phyloP scores from a whole-genome alignment of 1,140 invertebrate genomes.

The Centruroides vittatus region DNA sequence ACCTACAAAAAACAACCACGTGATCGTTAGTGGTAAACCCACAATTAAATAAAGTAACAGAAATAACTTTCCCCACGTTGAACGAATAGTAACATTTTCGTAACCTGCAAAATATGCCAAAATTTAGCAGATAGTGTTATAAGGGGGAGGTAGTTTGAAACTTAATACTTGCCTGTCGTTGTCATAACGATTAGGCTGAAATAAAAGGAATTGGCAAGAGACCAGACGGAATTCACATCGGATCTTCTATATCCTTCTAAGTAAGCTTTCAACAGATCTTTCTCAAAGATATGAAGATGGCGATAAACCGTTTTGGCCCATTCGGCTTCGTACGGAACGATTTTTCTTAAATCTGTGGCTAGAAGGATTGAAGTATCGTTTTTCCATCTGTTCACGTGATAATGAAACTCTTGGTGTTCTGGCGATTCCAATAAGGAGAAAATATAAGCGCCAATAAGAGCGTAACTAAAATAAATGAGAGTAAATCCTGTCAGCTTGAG shows the following conservation, averaged over 20 bases:
- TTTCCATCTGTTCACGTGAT: slow-evolving; percentile 2
- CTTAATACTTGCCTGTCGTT: slow-evolving; percentile 3
- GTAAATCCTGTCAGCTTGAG: not conserved
- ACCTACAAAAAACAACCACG: not conserved
- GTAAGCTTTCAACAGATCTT: slow-evolving; percentile 3
- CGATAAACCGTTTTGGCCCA: slow-evolving; percentile 7
- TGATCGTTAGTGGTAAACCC: not conserved
- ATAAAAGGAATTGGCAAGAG: not conserved
- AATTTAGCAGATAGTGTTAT: not conserved
- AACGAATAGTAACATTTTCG: slow-evolving; percentile 3
- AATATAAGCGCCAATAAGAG: not conserved
- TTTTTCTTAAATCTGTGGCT: slow-evolving; percentile 10
- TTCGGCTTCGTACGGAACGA: slow-evolving; percentile 1
- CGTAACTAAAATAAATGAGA: not conserved
- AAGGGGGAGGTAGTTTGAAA: not conserved
- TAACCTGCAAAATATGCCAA: slow-evolving; percentile 2
- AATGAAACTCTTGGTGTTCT: not conserved
- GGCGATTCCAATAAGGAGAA: not conserved
- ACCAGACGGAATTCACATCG: not conserved
- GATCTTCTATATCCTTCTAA: slow-evolving; percentile 2
- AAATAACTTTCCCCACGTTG: slow-evolving; percentile 2
- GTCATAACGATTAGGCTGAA: slow-evolving; percentile 9
- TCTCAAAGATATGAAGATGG: slow-evolving; percentile 8
- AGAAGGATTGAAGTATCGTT: slow-evolving; percentile 14
- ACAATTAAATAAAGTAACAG: not conserved